Conservation (phyloP, 2,797 vertebrate species). For the Sebastes iracundus region DNA sequence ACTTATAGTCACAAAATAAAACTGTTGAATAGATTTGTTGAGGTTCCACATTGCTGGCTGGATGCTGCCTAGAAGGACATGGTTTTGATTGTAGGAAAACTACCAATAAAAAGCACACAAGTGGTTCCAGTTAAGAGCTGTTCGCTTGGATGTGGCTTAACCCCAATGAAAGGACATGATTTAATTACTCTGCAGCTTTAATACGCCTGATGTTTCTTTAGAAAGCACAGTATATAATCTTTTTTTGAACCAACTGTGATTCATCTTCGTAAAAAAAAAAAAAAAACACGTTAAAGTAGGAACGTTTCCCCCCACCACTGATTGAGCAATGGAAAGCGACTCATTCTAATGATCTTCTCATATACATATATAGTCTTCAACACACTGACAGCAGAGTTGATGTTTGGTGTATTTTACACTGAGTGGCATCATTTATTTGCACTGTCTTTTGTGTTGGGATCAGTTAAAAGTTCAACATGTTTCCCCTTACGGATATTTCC, state of each 20-base stretch:
- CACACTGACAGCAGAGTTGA: background rate
- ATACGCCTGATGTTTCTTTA: constrained; percentile 84
- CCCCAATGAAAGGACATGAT: constrained; percentile 86
- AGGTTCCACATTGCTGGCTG: constrained; percentile 62
- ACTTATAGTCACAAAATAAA: constrained; percentile 30
- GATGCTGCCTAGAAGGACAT: constrained; percentile 69
- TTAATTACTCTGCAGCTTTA: constrained; percentile 86
- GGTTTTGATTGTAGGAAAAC: constrained; percentile 80
- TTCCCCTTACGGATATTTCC: background rate
- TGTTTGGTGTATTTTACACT: background rate
- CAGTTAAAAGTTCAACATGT: background rate
- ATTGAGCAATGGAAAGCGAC: constrained; percentile 46
- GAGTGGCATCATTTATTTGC: background rate
- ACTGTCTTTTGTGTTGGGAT: background rate
- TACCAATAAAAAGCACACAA: constrained; percentile 85
- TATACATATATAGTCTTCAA: constrained; percentile 17
- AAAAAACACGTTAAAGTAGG: constrained; percentile 51
- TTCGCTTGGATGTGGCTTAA: constrained; percentile 84
- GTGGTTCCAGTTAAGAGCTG: constrained; percentile 83
- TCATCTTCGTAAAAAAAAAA: constrained; percentile 62
- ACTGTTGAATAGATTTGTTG: constrained; percentile 60
- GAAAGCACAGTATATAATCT: constrained; percentile 82
- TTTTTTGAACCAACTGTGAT: constrained; percentile 76
- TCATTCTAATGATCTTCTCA: constrained; percentile 17
- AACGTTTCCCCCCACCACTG: constrained; percentile 43